Evolutionary conservation across 1,140 invertebrate genomes (phyloP), one percentile per base, ranked within the genome.

Genomic region (Neodiprion lecontei): DNA sequence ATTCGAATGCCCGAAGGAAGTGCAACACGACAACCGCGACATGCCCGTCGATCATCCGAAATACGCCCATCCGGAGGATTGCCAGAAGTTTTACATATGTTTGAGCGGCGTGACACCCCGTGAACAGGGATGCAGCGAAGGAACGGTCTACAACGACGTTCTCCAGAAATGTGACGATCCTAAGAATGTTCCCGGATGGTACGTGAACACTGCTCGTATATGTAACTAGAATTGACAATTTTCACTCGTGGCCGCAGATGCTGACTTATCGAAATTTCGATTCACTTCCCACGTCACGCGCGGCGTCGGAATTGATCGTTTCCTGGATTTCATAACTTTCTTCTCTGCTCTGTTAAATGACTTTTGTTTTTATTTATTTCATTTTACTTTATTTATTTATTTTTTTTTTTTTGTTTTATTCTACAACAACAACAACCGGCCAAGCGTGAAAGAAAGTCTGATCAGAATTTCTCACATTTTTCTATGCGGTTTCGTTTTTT

Each of bases 31-130:
- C 80, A 89, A 90, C 8, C 91, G 93, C 79, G 95, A 95, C 28
- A 93, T 93, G 80, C 81, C 89, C 0, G 91, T 96, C 2, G 93
- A 96, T 67, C 96, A 97, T 87, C 95, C 96, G n/a, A 95, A 95
- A 81, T 97, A 93, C 86, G 90, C 95, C 2, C 95, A 97, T 87
- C 94, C 95, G 11, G 92, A 92, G 9, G 95, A 96, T 84, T 97
- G 96, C 87, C 95, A 96, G 86, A 94, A 95, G 74, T 95, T 96
- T 90, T 96, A 97, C 84, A 95, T 96, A 9, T 97, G 96, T 86
- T 88, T 97, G 75, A 96, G 95, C 85, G 95, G 95, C 9, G 91
- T 94, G 21, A 95, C 95, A 73, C 95, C 96, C 2, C 91, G 96
- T 76, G 94, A 96, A 86, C 91, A 96, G 72, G 95, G 95, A 23